These are phyloP conservation scores for Heteromormyrus szaboi DNA, from an alignment of 2,797 vertebrate genomes.

Conservation along the genomic window DNA sequence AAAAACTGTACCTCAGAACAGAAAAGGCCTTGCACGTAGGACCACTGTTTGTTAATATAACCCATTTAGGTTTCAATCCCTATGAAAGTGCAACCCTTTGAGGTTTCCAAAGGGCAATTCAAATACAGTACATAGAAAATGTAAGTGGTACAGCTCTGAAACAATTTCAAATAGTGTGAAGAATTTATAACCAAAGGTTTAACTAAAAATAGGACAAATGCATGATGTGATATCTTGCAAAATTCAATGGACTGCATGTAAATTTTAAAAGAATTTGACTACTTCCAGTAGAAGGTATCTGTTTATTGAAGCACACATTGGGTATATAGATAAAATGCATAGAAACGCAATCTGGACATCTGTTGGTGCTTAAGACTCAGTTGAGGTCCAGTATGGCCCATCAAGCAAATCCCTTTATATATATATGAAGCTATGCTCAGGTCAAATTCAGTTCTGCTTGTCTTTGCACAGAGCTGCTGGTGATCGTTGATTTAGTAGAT, in stretches of 20 bases:
- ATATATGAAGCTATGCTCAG: conserved; percentile 2
- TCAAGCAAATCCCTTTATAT: neutral
- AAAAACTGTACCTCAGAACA: neutral
- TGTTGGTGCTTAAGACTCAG: neutral
- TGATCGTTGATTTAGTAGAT: conserved; percentile 31
- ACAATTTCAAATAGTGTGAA: neutral
- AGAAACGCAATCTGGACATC: neutral
- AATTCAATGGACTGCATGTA: neutral
- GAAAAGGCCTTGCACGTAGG: neutral
- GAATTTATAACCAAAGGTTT: neutral
- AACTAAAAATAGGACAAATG: neutral
- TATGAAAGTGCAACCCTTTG: neutral
- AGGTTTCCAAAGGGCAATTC: neutral
- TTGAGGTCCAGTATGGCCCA: neutral
- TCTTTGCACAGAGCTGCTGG: conserved; percentile 34
- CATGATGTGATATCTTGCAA: neutral
- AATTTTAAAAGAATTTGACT: neutral
- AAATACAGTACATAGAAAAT: neutral
- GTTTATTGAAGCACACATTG: neutral
- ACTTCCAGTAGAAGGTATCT: neutral
- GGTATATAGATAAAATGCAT: neutral
- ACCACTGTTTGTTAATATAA: neutral
- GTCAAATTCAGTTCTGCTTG: conserved; percentile 23
- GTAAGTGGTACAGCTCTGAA: neutral
- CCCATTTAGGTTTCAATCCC: neutral